A percentile compares a stretch with the other conserved stretches of the same genome.
These are phyloP conservation scores for Puffinus mauretanicus DNA, from an alignment of 2,113 vertebrate species.

Conservation along the genomic window DNA sequence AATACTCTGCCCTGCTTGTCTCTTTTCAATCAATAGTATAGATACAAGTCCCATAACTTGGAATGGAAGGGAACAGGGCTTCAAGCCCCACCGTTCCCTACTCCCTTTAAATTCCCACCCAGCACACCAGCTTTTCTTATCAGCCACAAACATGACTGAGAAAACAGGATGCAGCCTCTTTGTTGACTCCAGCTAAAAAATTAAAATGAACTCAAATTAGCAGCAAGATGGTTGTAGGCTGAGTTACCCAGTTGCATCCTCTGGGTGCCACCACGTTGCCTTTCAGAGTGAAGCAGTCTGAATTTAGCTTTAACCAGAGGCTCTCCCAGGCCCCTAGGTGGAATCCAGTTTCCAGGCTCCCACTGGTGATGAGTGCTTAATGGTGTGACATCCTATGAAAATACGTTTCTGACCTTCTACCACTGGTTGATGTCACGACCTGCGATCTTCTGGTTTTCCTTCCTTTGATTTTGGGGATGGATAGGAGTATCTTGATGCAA, in stretches of 20 bases:
- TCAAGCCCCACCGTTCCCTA: not conserved
- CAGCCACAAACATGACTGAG: not conserved
- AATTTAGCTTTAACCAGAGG: not conserved
- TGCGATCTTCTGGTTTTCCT: not conserved
- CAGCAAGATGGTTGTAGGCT: not conserved
- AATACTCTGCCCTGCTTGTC: not conserved
- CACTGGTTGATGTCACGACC: not conserved
- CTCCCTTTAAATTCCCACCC: not conserved
- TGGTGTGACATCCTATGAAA: rapidly evolving
- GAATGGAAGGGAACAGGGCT: not conserved
- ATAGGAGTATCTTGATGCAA: not conserved
- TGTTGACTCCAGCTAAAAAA: not conserved
- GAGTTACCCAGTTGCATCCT: not conserved
- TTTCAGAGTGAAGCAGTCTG: not conserved
- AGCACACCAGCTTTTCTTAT: not conserved
- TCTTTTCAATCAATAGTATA: not conserved
- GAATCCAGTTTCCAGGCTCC: not conserved
- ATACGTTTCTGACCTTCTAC: not conserved
- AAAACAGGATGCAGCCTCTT: not conserved
- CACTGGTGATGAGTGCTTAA: not conserved
- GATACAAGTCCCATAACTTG: not conserved
- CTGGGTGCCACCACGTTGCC: not conserved
- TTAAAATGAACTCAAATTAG: not conserved
- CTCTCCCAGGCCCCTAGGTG: not conserved
- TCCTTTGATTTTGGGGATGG: not conserved